Conservation (phyloP, 37 sponge, comb jelly and placozoan species). For the Diacarnus erythraeanus region DNA sequence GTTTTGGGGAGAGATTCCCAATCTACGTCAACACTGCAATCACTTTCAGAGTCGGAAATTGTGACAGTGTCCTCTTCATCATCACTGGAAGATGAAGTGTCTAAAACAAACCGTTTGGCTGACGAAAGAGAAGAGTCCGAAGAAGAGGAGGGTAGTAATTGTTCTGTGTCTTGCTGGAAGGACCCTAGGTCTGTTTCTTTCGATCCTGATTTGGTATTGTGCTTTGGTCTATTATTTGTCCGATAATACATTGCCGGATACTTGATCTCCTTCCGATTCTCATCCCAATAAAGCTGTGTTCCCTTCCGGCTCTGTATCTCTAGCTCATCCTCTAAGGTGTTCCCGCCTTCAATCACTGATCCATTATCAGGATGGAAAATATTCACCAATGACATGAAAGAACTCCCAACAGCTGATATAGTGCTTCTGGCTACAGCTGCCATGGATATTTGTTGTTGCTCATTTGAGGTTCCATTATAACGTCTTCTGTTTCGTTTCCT, state of each 20-base stretch:
- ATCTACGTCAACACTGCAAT: constrained; percentile 45
- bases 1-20: constrained; percentile 41
- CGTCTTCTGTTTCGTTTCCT: background rate
- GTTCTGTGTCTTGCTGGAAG: background rate
- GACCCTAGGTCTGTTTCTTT: background rate
- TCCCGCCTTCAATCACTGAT: constrained; percentile 27
- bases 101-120: background rate
- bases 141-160: background rate
- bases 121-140: background rate
- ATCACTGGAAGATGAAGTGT: constrained; percentile 4
- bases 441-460: background rate
- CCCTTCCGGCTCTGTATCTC: constrained; percentile 25
- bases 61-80: constrained; percentile 19
- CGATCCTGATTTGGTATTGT: background rate
- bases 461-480: background rate
- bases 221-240: background rate
- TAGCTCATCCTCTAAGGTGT: constrained; percentile 55
- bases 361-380: background rate
- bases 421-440: constrained; percentile 32
- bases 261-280: constrained; percentile 18
- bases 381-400: constrained; percentile 27
- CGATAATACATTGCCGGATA: constrained; percentile 41
- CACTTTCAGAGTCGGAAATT: constrained; percentile 39
- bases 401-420: constrained; percentile 32
- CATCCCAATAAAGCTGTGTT: constrained; percentile 39